Evolutionary conservation across 2,113 vertebrate species (phyloP), one percentile per base, ranked within the genome.

Genomic region (Marcusenius ussheri): DNA sequence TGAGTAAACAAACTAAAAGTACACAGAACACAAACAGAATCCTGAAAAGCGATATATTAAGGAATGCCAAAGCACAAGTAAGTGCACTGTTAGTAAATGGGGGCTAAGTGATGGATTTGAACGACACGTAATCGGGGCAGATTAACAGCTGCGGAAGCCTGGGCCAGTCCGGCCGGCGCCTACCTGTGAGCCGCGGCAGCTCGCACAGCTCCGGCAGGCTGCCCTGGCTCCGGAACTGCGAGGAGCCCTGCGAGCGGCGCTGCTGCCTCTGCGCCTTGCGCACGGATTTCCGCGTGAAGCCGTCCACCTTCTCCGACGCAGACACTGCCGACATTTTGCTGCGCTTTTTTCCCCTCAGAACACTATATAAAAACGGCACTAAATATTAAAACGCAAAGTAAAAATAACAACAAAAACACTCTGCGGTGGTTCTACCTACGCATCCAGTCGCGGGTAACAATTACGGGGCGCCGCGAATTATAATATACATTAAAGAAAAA

Each of bases 281-380:
- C 96, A 99, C 95, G 51, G 98, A 99, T 95, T 98, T 98, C 94
- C 98, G 97, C 89, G 98, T 99, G 93, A 99, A 99, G 83, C 98
- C 98, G 92, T 99, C 98, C 97, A 99, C 98, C 95, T 99, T 99
- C 96, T 99, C 98, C 91, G 97, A 95, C 90, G 98, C 98, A 53
- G 98, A 98, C 95, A 99, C 42, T 94, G 97, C 96, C 96, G 97
- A 96, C 96, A 97, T 97, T 93, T 96, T 95, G 94, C 91, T 91
- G 93, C 56, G 91, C 92, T 56, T 56, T 19, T 5, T 89, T 13
- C 0, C 87, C 13, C 3, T 66, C 58, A n/a, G 10, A 70, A 31
- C n/a, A 27, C 58, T 27, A 66, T 11, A 66, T 66, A 66, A 66
- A 58, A 66, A 31, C 62, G 11, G 62, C n/a, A 27, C 62, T 27